Conservation (phyloP, 1,140 invertebrate species). For the Drosophila fuyamai region DNA sequence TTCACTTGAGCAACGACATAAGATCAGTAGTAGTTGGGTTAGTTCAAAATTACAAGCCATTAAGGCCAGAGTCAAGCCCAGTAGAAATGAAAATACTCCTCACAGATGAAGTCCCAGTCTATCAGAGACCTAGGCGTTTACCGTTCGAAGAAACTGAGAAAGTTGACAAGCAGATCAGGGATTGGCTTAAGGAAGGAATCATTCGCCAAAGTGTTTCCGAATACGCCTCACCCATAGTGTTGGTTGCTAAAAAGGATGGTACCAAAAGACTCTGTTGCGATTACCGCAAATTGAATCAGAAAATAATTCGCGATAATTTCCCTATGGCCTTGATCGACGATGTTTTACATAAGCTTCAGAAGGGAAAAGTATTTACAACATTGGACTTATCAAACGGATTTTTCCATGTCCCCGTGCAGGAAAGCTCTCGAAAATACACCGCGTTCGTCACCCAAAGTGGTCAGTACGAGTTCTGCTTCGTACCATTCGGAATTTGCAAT, state of each 20-base stretch:
- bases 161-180: neutral
- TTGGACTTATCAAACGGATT: constrained; percentile 8
- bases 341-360: constrained; percentile 13
- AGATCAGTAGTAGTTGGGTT: neutral
- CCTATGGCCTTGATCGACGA: constrained; percentile 3
- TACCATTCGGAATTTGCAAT: neutral
- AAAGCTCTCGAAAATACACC: constrained; percentile 2
- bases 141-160: neutral
- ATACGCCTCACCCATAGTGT: neutral
- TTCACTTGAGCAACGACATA: too few relatives aligned
- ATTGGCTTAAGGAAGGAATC: neutral
- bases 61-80: neutral
- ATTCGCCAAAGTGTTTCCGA: neutral
- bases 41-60: too few relatives aligned
- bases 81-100: neutral
- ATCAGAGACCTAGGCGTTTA: neutral
- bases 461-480: constrained; percentile 1
- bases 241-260: too few relatives aligned
- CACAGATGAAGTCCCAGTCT: neutral
- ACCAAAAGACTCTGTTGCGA: constrained; percentile 5
- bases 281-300: constrained; percentile 4
- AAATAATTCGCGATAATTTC: constrained; percentile 16
- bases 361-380: constrained; percentile 5
- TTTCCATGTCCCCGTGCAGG: constrained; percentile 8
- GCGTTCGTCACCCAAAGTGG: neutral